A percentile compares a stretch with the other conserved stretches of the same genome.
phyloP scores from a whole-genome alignment of 53 echinoderm and acorn worm species.

The Luidia sarsii region DNA sequence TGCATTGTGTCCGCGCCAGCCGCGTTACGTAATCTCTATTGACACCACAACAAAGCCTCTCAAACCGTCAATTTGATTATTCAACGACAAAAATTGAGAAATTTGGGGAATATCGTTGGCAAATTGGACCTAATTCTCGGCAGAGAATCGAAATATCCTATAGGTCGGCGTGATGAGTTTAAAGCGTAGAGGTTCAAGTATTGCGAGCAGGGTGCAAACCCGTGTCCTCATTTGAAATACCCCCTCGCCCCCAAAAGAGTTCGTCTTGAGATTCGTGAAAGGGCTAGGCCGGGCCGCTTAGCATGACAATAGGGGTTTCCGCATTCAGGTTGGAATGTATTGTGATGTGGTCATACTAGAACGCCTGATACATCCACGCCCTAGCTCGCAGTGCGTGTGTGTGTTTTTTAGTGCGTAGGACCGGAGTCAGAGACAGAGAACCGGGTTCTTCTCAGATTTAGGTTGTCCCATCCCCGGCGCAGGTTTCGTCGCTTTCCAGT shows the following conservation, averaged over 20 bases:
- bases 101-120: neutral
- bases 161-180: neutral
- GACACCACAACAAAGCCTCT: neutral
- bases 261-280: slow-evolving; percentile 2
- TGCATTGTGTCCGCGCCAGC: neutral
- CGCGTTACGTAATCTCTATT: slow-evolving; percentile 40
- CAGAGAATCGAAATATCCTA: neutral
- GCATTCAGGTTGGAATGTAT: no score
- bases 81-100: neutral
- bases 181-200: neutral
- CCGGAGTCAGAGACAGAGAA: neutral
- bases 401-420: no score
- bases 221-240: neutral
- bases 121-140: neutral
- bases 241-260: neutral
- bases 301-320: slow-evolving; percentile 50
- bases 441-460: neutral
- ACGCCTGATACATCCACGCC: slow-evolving; percentile 44
- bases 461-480: neutral
- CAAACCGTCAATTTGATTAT: neutral
- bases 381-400: no score
- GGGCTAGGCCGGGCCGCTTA: neutral
- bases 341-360: no score
- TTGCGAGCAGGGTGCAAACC: neutral
- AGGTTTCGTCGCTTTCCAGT: neutral